phyloP scores from a whole-genome alignment of 1,140 invertebrate species.

The Drosophila santomea region DNA sequence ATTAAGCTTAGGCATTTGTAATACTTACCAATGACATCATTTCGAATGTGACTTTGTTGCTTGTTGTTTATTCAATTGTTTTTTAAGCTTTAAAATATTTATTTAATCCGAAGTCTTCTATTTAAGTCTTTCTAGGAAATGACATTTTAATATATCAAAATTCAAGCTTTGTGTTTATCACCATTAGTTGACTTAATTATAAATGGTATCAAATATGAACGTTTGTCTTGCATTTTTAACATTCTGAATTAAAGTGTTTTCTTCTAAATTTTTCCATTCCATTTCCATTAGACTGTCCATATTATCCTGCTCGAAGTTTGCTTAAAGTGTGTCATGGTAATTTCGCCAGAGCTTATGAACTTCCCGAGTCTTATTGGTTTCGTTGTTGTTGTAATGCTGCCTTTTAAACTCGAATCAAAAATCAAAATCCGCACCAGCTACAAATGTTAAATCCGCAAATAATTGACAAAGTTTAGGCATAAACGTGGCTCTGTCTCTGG shows the following conservation, averaged over 20 bases:
- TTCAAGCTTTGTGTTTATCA: too few relatives aligned
- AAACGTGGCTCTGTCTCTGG: constrained; percentile 73
- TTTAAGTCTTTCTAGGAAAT: too few relatives aligned
- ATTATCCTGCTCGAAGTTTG: constrained; percentile 4
- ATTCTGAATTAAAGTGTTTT: constrained; percentile 10
- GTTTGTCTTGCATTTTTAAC: too few relatives aligned
- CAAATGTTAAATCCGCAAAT: constrained; percentile 82
- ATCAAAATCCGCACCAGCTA: constrained; percentile 81
- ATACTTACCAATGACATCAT: too few relatives aligned
- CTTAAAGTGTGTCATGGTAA: constrained; percentile 42
- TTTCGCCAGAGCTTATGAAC: constrained; percentile 37
- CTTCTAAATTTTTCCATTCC: constrained; percentile 18
- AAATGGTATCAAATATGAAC: too few relatives aligned
- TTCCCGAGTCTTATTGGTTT: constrained; percentile 26
- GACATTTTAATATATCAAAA: too few relatives aligned
- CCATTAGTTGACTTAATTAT: too few relatives aligned
- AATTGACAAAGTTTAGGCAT: constrained; percentile 82
- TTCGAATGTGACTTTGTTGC: too few relatives aligned
- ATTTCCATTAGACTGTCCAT: constrained; percentile 14
- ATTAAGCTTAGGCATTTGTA: too few relatives aligned
- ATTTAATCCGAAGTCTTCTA: too few relatives aligned
- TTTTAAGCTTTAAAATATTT: too few relatives aligned
- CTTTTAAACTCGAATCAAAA: constrained; percentile 78
- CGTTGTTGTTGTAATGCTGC: constrained; percentile 38
- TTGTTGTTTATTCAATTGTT: too few relatives aligned